These are phyloP conservation scores for Eretmochelys imbricata DNA, from an alignment of 2,113 vertebrate species.

Conservation along the genomic window DNA sequence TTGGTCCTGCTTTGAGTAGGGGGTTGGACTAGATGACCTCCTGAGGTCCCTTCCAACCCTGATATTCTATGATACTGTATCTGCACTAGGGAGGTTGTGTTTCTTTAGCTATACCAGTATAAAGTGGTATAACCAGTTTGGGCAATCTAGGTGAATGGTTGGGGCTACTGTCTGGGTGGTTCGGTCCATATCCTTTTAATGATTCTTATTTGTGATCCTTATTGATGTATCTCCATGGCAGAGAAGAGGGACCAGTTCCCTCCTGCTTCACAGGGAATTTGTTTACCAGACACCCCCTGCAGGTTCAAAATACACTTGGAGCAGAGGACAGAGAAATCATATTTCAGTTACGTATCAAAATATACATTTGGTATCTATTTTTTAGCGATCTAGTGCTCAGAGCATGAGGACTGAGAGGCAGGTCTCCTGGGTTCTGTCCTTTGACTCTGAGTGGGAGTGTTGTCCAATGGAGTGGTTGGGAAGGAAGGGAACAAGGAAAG, in stretches of 20 bases:
- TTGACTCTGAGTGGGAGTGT: no score
- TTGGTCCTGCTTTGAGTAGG: no score
- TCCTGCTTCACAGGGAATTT: neutral
- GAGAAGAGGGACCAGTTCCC: neutral
- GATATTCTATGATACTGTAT: neutral
- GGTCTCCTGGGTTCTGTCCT: neutral
- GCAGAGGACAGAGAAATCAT: neutral
- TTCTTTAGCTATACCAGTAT: neutral
- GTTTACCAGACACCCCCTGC: neutral
- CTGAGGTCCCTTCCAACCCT: no score
- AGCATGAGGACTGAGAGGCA: no score
- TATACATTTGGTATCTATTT: no score
- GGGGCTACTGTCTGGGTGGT: neutral
- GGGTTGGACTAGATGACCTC: no score
- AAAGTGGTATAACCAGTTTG: neutral
- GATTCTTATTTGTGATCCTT: neutral
- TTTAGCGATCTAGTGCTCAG: no score
- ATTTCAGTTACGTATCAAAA: neutral
- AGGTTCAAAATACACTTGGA: neutral
- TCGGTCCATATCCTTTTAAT: neutral
- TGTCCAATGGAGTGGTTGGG: no score
- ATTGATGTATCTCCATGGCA: neutral
- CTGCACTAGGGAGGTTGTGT: neutral
- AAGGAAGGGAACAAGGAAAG: neutral
- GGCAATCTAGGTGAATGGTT: neutral